A percentile compares a stretch with the other conserved stretches of the same genome.
Conservation (phyloP, 2,888 invertebrate species). For the Tachina grossa region DNA sequence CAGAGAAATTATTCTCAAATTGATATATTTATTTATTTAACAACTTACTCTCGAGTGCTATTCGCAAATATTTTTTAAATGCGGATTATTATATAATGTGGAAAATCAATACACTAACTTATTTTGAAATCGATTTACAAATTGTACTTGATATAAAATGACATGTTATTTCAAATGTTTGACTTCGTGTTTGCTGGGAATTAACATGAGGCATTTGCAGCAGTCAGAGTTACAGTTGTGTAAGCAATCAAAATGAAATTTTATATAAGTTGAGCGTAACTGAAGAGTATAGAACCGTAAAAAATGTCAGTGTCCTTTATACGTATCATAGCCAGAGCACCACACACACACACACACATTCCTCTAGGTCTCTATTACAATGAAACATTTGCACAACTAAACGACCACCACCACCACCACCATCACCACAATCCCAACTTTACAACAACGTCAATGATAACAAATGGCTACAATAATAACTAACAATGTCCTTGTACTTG, state of each 20-base stretch:
- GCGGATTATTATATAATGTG: no score
- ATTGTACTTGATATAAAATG: no score
- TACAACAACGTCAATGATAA: conserved; percentile 16
- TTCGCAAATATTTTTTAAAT: no score
- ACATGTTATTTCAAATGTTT: no score
- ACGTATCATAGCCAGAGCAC: conserved; percentile 5
- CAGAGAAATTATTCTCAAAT: no score
- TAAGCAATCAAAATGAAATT: conserved; percentile 32
- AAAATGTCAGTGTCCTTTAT: conserved; percentile 21
- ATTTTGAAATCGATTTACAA: no score
- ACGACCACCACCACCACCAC: conserved; percentile 42
- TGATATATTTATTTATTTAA: no score
- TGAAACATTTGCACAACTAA: conserved; percentile 51
- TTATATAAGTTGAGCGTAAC: conserved; percentile 32
- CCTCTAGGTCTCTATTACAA: neutral
- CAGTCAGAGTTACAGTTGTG: neutral
- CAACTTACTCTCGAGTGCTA: no score
- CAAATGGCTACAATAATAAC: conserved; percentile 6
- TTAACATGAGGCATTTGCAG: neutral
- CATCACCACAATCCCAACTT: conserved; percentile 43
- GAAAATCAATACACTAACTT: no score
- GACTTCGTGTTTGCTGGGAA: no score
- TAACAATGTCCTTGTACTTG: conserved; percentile 70
- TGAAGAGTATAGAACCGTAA: conserved; percentile 29
- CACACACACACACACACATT: no score